Evolutionary conservation across 2,797 vertebrate genomes (phyloP).

Genomic region (Chromobotia macracanthus): DNA sequence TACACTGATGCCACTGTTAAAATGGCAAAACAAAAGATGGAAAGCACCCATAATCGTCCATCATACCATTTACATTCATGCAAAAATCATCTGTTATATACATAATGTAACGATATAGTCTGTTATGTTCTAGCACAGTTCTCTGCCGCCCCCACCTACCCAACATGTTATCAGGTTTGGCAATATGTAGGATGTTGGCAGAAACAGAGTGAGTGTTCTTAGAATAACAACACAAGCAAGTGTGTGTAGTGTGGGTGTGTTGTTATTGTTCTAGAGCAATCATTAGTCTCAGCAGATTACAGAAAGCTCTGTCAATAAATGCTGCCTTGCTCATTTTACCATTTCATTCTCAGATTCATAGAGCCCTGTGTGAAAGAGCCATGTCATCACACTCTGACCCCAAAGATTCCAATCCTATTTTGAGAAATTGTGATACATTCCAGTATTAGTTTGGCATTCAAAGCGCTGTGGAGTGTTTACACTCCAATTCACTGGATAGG

Average conservation of each 20-base stretch:
- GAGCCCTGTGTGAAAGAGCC: neutral
- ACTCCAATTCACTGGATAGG: slow-evolving; percentile 40
- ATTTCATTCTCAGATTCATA: slow-evolving; percentile 8
- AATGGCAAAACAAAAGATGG: neutral
- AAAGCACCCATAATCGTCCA: slow-evolving; percentile 2
- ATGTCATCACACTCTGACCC: slow-evolving; percentile 44
- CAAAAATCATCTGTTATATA: slow-evolving; percentile 13
- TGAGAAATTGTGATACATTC: slow-evolving; percentile 52
- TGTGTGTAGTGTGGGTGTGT: slow-evolving; percentile 61
- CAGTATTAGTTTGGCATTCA: slow-evolving; percentile 47
- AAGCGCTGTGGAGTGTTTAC: slow-evolving; percentile 36
- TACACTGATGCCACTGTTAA: neutral
- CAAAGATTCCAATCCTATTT: slow-evolving; percentile 42
- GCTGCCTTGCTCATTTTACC: slow-evolving; percentile 34
- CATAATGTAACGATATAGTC: slow-evolving; percentile 80
- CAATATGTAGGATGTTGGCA: slow-evolving; percentile 83
- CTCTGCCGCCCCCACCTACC: slow-evolving; percentile 83
- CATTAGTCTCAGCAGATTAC: slow-evolving; percentile 56
- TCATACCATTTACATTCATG: neutral
- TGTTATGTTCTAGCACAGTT: slow-evolving; percentile 89
- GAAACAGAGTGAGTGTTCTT: slow-evolving; percentile 67
- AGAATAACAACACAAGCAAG: slow-evolving; percentile 71
- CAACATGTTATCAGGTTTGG: slow-evolving; percentile 78
- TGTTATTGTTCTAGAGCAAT: slow-evolving; percentile 69
- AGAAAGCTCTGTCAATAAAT: slow-evolving; percentile 25